Conservation (phyloP, 2,888 invertebrate genomes). For the Drosophila mulleri region DNA sequence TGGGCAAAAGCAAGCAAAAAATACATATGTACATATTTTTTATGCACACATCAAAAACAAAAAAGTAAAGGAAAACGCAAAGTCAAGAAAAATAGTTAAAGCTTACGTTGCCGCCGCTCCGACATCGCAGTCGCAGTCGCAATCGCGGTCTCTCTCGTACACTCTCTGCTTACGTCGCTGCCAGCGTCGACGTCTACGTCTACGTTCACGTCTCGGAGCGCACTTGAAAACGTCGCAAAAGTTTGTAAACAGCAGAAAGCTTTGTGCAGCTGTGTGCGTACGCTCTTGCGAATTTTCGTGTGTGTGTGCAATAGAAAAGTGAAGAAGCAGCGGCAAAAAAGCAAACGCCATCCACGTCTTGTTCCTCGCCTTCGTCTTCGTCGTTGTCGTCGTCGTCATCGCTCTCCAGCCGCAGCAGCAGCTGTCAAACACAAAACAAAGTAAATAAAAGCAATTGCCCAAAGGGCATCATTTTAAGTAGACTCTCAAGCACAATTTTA, state of each 20-base stretch:
- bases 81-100: constrained; percentile 78
- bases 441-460: constrained; percentile 65
- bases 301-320: constrained; percentile 66
- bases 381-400: constrained; percentile 3
- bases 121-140: constrained; percentile 37
- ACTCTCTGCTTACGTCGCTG: constrained; percentile 47
- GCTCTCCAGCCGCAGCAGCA: constrained; percentile 43
- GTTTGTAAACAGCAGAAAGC: constrained; percentile 77
- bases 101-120: constrained; percentile 63
- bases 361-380: constrained; percentile 14
- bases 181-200: constrained; percentile 32
- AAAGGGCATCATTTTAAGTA: constrained; percentile 30
- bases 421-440: constrained; percentile 62
- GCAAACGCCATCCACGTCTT: constrained; percentile 40
- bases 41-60: constrained; percentile 32
- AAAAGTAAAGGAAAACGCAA: constrained; percentile 34
- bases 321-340: constrained; percentile 53
- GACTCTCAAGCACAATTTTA: constrained; percentile 2
- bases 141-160: constrained; percentile 16
- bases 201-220: constrained; percentile 56
- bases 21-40: constrained; percentile 47
- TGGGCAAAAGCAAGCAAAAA: constrained; percentile 47
- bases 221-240: constrained; percentile 81
- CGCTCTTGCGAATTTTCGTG: constrained; percentile 26
- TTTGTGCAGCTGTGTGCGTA: constrained; percentile 54